Percentiles rank a stretch among this genome's conserved stretches.
phyloP scores from a whole-genome alignment of 1,140 invertebrate species.

The Mactra quadrangularis region DNA sequence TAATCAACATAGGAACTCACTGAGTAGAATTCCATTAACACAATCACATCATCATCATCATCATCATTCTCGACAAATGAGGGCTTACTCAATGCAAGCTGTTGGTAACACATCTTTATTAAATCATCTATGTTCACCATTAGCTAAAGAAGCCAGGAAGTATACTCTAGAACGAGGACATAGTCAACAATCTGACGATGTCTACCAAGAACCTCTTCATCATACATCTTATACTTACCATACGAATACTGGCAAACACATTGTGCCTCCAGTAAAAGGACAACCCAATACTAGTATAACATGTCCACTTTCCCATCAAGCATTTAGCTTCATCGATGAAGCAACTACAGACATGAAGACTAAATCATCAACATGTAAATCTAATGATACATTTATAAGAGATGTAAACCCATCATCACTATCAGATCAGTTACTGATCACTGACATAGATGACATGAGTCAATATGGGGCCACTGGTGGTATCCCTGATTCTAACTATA shows the following conservation, averaged over 20 bases:
- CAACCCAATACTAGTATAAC: neutral
- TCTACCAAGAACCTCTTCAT: neutral
- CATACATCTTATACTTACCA: neutral
- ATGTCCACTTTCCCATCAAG: neutral
- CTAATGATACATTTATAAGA: neutral
- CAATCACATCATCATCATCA: slow-evolving; percentile 15
- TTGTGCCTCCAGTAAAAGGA: neutral
- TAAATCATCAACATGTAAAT: slow-evolving; percentile 4
- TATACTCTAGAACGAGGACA: neutral
- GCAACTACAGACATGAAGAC: neutral
- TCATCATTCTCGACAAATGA: slow-evolving; percentile 11
- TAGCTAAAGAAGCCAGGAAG: slow-evolving; percentile 28
- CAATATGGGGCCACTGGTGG: slow-evolving; percentile 32
- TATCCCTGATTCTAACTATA: neutral
- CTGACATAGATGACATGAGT: slow-evolving; percentile 49
- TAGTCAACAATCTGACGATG: neutral
- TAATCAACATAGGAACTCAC: slow-evolving; percentile 23
- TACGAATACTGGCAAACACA: neutral
- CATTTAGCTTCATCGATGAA: slow-evolving; percentile 38
- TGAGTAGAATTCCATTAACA: slow-evolving; percentile 5
- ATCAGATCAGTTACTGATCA: slow-evolving; percentile 26
- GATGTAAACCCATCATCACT: neutral
- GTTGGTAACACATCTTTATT: slow-evolving; percentile 39
- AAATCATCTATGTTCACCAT: slow-evolving; percentile 48
- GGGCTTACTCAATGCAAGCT: slow-evolving; percentile 45